Percentiles rank a stretch among this genome's conserved stretches.
These are phyloP conservation scores for Bolborhynchus lineola DNA, from an alignment of 2,113 vertebrate species.

Conservation along the genomic window DNA sequence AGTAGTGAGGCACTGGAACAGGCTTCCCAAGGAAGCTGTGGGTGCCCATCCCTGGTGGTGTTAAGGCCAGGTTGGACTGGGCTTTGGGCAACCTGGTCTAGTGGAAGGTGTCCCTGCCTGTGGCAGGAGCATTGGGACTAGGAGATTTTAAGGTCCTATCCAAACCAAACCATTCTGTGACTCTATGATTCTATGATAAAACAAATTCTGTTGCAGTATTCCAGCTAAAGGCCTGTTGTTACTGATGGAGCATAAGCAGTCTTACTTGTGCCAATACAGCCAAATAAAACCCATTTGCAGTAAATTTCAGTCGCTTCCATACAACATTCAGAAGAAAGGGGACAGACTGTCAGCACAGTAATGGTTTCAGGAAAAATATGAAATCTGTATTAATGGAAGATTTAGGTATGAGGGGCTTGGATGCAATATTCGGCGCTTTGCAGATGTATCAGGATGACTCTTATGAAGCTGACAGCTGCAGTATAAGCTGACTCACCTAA, in stretches of 20 bases:
- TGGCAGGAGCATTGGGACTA: neutral
- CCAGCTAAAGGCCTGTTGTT: neutral
- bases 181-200: neutral
- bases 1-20: neutral
- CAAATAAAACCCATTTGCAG: neutral
- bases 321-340: neutral
- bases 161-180: neutral
- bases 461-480: neutral
- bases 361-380: neutral
- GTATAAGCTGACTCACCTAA: constrained; percentile 77
- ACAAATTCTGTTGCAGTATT: neutral
- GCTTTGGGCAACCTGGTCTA: neutral
- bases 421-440: neutral
- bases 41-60: neutral
- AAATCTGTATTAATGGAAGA: neutral
- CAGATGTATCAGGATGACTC: neutral
- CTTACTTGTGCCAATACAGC: neutral
- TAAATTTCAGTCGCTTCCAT: neutral
- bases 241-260: neutral
- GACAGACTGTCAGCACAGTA: neutral
- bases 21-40: neutral
- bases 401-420: neutral
- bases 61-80: neutral
- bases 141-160: neutral
- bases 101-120: neutral